Evolutionary conservation across 2,113 vertebrate species (phyloP).

Genomic region (Indicator indicator): DNA sequence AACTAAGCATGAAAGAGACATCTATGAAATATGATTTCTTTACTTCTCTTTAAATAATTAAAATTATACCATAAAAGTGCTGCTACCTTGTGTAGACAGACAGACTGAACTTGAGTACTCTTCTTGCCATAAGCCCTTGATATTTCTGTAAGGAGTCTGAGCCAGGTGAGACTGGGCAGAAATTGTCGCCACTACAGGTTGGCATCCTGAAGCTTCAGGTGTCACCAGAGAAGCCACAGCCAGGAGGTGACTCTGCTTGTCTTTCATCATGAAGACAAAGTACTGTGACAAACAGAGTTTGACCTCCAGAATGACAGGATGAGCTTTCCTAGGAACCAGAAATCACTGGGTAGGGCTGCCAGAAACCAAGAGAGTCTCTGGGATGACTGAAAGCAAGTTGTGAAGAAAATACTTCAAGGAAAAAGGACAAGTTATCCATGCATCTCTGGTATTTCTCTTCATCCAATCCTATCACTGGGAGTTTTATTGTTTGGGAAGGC

Average conservation of each 20-base stretch:
- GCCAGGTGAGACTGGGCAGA: background rate
- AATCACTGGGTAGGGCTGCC: background rate
- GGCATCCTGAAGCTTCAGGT: background rate
- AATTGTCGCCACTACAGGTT: fast-evolving
- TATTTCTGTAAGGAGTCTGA: background rate
- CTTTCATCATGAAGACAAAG: background rate
- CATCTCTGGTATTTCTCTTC: background rate
- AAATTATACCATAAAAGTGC: background rate
- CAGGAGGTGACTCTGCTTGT: background rate
- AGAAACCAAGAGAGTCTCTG: background rate
- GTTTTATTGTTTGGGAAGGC: background rate
- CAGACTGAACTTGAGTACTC: background rate
- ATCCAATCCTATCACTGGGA: background rate
- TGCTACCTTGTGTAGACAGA: background rate
- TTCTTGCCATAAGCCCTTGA: background rate
- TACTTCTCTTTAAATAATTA: background rate
- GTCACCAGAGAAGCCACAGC: background rate
- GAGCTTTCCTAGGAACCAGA: background rate
- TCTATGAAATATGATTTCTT: background rate
- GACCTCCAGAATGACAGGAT: background rate
- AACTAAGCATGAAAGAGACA: background rate
- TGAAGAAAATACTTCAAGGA: background rate
- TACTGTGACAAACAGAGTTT: background rate
- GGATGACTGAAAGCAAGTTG: background rate
- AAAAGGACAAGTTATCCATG: background rate